These are phyloP conservation scores for Willowsia nigromaculata DNA, from an alignment of 2,888 invertebrate species.

Conservation along the genomic window DNA sequence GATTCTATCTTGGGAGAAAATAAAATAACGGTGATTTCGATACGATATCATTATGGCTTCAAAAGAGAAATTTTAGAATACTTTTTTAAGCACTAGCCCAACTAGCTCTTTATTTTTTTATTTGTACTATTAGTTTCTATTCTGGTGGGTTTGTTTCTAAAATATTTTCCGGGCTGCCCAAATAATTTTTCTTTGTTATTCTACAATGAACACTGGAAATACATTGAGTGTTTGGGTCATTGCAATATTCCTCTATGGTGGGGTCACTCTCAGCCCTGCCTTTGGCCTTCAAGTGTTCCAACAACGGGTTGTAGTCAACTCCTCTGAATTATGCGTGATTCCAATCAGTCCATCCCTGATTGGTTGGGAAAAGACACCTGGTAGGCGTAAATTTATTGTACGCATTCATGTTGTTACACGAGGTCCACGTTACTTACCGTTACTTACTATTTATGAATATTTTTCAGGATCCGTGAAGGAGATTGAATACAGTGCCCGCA, in stretches of 20 bases:
- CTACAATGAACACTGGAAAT: background rate
- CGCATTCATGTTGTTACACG: background rate
- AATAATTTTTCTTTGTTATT: too few species aligned
- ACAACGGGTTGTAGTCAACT: slow-evolving; percentile 75
- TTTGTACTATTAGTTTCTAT: too few species aligned
- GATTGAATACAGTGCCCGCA: slow-evolving; percentile 76
- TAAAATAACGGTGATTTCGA: background rate
- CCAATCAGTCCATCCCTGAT: slow-evolving; percentile 74
- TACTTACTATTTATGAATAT: background rate
- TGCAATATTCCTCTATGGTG: background rate
- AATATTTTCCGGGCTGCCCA: too few species aligned
- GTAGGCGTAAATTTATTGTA: slow-evolving; percentile 65
- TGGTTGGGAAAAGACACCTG: slow-evolving; percentile 76
- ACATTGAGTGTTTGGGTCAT: slow-evolving; percentile 29
- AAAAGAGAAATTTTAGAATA: too few species aligned
- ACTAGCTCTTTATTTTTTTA: too few species aligned
- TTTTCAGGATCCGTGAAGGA: slow-evolving; percentile 75
- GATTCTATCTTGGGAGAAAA: background rate
- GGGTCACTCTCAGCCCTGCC: background rate
- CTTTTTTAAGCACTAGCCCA: too few species aligned
- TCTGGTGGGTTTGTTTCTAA: too few species aligned
- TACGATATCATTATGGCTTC: too few species aligned
- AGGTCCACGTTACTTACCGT: background rate
- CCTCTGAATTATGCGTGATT: slow-evolving; percentile 76
- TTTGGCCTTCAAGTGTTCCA: slow-evolving; percentile 73